Evolutionary conservation across 1,140 invertebrate species (phyloP).

Genomic region (Trichogramma pretiosum): DNA sequence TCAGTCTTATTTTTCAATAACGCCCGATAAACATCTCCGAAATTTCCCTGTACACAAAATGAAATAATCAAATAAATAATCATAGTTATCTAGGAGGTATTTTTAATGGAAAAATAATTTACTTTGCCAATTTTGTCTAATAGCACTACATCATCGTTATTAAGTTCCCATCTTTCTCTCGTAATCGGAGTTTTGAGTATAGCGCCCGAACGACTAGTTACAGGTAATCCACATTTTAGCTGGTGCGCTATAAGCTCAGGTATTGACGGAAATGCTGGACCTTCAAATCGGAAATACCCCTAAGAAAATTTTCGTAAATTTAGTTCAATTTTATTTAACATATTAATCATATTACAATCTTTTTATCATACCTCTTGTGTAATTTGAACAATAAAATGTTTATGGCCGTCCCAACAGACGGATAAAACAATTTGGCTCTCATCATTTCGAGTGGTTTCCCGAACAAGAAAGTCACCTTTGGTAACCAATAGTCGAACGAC

Average conservation of each 20-base stretch:
- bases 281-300: conserved; percentile 90
- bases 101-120: no score
- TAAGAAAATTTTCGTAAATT: conserved; percentile 34
- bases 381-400: conserved; percentile 96
- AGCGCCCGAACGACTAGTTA: conserved; percentile 86
- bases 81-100: no score
- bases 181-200: conserved; percentile 78
- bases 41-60: conserved; percentile 88
- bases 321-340: neutral
- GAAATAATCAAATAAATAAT: no score
- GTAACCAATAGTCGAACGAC: conserved; percentile 79
- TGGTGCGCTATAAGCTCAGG: conserved; percentile 85
- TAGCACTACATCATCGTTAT: conserved; percentile 89
- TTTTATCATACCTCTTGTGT: conserved; percentile 63
- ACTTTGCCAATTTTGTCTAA: conserved; percentile 92
- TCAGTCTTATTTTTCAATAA: conserved; percentile 68
- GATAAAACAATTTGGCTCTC: conserved; percentile 89
- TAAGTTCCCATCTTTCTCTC: conserved; percentile 91
- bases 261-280: conserved; percentile 84
- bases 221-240: conserved; percentile 69
- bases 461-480: conserved; percentile 89
- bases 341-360: neutral
- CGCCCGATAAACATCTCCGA: conserved; percentile 93
- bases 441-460: conserved; percentile 88
- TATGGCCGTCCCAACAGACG: conserved; percentile 90